A percentile compares a stretch with the other conserved stretches of the same genome.
Evolutionary conservation across 2,113 vertebrate species (phyloP).

Genomic region (Ophthalmolycus amberensis): DNA sequence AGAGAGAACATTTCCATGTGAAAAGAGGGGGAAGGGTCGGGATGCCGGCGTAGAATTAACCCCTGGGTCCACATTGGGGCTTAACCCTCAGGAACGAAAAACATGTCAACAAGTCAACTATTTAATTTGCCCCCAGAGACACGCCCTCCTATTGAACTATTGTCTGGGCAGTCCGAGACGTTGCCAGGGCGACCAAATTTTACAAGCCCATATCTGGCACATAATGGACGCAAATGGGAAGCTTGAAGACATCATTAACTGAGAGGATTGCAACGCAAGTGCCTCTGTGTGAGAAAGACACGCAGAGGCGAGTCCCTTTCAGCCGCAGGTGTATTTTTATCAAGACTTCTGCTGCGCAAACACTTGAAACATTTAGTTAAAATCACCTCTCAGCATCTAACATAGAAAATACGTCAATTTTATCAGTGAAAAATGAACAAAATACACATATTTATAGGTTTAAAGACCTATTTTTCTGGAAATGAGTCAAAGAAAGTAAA

Average conservation of each 20-base stretch:
- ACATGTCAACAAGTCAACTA: constrained; percentile 89
- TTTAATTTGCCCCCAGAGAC: constrained; percentile 86
- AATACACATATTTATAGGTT: background rate
- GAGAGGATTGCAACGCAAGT: constrained; percentile 72
- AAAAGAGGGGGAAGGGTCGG: constrained; percentile 76
- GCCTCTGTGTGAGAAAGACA: constrained; percentile 54
- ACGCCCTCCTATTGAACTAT: constrained; percentile 86
- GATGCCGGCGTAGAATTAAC: constrained; percentile 79
- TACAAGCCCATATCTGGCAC: constrained; percentile 85
- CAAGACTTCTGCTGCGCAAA: constrained; percentile 29
- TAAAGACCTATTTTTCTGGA: background rate
- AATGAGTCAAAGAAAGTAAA: background rate
- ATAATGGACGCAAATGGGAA: constrained; percentile 84
- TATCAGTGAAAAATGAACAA: background rate
- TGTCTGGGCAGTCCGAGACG: constrained; percentile 78
- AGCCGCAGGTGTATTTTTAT: constrained; percentile 59
- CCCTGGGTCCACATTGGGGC: constrained; percentile 77
- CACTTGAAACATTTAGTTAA: constrained; percentile 12
- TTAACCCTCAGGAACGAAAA: constrained; percentile 86
- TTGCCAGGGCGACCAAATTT: constrained; percentile 82
- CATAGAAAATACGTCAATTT: background rate
- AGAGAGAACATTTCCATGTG: constrained; percentile 85
- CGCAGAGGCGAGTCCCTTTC: constrained; percentile 48
- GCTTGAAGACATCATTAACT: constrained; percentile 88
- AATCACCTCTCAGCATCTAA: background rate